Conservation (phyloP, 2,888 invertebrate genomes). For the Hanleya hanleyi region DNA sequence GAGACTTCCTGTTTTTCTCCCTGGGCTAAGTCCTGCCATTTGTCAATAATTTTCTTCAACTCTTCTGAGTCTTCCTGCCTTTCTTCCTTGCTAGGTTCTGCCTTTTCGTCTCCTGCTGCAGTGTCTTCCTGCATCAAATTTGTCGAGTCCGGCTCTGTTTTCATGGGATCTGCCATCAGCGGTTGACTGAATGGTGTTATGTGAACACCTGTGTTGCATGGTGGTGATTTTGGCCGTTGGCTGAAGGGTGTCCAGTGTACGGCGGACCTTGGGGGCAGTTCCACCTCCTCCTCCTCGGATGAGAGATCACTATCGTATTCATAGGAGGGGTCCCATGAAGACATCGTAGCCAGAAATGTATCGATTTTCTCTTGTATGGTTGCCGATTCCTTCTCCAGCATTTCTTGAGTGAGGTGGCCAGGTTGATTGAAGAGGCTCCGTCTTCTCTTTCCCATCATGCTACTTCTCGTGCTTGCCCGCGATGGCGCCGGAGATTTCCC, state of each 20-base stretch:
- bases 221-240: too few relatives aligned
- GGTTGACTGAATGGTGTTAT: too few relatives aligned
- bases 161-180: too few relatives aligned
- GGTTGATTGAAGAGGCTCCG: neutral
- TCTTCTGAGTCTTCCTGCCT: constrained; percentile 34
- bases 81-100: constrained; percentile 4
- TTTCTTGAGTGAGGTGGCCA: constrained; percentile 26
- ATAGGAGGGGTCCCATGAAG: neutral
- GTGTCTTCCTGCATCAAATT: constrained; percentile 23
- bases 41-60: constrained; percentile 41
- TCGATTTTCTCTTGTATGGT: constrained; percentile 24
- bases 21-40: constrained; percentile 4
- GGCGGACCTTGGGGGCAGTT: neutral
- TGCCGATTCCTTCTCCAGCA: constrained; percentile 18
- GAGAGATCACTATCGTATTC: neutral
- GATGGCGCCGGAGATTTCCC: constrained; percentile 22
- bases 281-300: neutral
- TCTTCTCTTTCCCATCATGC: neutral
- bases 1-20: constrained; percentile 8
- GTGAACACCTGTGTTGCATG: too few relatives aligned
- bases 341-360: constrained; percentile 21
- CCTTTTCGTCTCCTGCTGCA: constrained; percentile 16
- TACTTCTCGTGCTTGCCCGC: neutral
- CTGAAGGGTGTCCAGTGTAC: neutral
- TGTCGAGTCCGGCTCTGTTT: too few relatives aligned